These are phyloP conservation scores for Tiaroga cobitis DNA, from an alignment of 2,797 vertebrate species.

Conservation along the genomic window DNA sequence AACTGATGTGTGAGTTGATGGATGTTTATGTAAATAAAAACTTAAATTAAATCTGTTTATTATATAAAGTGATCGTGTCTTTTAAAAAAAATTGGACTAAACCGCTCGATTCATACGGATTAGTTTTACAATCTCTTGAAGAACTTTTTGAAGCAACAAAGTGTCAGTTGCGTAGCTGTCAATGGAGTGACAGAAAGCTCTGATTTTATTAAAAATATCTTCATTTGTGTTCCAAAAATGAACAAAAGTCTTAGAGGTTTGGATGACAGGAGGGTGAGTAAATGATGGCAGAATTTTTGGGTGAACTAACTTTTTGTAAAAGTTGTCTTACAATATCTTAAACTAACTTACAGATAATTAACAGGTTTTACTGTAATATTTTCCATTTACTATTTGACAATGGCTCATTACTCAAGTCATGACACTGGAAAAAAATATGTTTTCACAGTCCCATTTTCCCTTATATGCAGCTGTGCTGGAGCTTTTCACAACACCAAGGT, in stretches of 20 bases:
- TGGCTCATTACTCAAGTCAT: slow-evolving; percentile 13
- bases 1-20: too few relatives aligned
- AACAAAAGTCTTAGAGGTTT: background rate
- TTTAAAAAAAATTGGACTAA: background rate
- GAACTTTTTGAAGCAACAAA: background rate
- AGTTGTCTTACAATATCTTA: background rate
- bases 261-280: background rate
- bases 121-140: background rate
- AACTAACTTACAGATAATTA: background rate
- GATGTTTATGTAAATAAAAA: background rate
- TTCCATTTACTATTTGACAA: background rate
- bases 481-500: slow-evolving; percentile 13
- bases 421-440: background rate
- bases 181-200: background rate
- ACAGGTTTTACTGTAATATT: background rate
- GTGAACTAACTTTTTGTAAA: background rate
- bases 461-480: background rate
- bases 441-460: background rate
- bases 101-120: background rate
- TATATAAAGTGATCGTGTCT: background rate
- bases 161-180: background rate
- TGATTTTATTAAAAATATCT: background rate
- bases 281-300: background rate
- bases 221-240: background rate
- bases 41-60: background rate